Evolutionary conservation across 2,797 vertebrate species (phyloP), one percentile per base, ranked within the genome.

Genomic region (Hemibagrus guttatus): DNA sequence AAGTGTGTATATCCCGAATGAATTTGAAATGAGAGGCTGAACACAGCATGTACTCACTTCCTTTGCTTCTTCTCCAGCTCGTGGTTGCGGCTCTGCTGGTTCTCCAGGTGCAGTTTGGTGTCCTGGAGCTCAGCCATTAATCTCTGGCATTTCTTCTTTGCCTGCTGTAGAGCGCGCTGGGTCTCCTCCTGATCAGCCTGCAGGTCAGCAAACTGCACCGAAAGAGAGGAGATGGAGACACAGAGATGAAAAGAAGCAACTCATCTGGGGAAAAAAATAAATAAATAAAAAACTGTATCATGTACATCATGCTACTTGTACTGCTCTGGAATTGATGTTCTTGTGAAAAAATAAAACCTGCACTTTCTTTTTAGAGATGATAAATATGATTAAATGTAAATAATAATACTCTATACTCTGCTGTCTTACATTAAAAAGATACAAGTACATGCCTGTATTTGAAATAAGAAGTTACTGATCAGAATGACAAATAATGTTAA

Each of bases 1-100:
- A 14, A 12, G 12, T 49, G 49, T 76, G 5, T 31, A 1, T 2
- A 1, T 78, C 7, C 21, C 1, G 58, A 79, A 58, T 31, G 31
- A 13, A 59, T 79, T 59, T 39, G 39, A 54, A 59, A 58, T 13
- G 75, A 79, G 75, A 35, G 6, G 35, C 31, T 61, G 54, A 84
- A 74, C 56, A 12, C n/a, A 1, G 54, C 17, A 28, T 74, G 54
- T 46, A 82, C 97, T 93, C 89, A 98, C 98, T 97, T 99, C 92
- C 97, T 95, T 93, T 99, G 98, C 90, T 99, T 99, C 96, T 99
- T 99, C 93, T 99, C 98, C 94, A 99, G 96, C 88, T 99, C 98
- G 0, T 99, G 97, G 94, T 97, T 99, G 85, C 98, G 97, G 84
- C 96, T 97, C 90, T 99, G 98, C 87, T 99, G 97, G 28, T 97